These are phyloP conservation scores for Siniperca obscura DNA, from an alignment of 2,797 vertebrate genomes.

Conservation along the genomic window DNA sequence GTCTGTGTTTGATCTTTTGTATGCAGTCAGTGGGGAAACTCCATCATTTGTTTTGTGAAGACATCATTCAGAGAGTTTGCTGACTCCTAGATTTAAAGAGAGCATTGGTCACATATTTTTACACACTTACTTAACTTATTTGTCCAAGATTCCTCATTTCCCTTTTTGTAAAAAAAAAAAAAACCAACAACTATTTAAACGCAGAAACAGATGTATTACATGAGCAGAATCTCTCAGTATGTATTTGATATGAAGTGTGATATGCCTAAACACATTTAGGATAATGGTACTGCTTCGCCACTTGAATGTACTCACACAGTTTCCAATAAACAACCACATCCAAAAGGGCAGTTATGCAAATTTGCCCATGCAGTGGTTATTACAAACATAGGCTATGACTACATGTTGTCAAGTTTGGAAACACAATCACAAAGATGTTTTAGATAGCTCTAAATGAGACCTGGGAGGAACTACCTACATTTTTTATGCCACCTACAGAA, in stretches of 20 bases:
- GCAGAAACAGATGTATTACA: not conserved
- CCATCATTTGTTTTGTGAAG: slow-evolving; percentile 5
- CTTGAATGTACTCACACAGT: not conserved
- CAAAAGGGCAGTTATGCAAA: slow-evolving; percentile 45
- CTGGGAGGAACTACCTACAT: not conserved
- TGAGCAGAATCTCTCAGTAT: not conserved
- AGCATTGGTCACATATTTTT: not conserved
- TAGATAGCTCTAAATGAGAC: not conserved
- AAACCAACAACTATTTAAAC: not conserved
- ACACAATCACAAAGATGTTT: slow-evolving; percentile 16
- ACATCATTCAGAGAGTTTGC: not conserved
- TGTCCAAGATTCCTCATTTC: not conserved
- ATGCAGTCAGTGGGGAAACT: slow-evolving; percentile 27
- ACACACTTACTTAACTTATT: not conserved
- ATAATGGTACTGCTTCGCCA: not conserved
- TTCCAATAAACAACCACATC: slow-evolving; percentile 16
- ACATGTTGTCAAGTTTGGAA: not conserved
- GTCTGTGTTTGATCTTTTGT: not conserved
- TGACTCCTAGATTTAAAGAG: not conserved
- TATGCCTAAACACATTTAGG: not conserved
- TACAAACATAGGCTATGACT: not conserved
- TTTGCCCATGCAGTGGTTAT: not conserved
- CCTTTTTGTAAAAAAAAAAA: not conserved
- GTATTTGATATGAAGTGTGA: not conserved
- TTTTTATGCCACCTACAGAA: not conserved